Base-by-base conservation (phyloP, 1,140 invertebrate species). In the Calycopis cecrops region DNA sequence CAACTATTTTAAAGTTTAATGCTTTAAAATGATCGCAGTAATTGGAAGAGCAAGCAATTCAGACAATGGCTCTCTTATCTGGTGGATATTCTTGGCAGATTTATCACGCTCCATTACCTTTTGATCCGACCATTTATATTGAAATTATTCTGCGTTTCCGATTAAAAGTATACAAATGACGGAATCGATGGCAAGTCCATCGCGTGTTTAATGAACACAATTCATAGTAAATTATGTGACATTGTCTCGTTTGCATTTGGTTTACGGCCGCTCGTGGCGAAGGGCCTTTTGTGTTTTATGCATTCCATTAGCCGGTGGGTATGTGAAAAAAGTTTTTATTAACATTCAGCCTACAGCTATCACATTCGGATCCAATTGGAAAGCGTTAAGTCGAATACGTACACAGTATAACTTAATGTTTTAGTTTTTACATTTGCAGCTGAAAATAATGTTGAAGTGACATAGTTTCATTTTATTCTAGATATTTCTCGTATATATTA, bases 191-290 rank as follows among this genome's bases (percentile, higher is more conserved):
- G 66, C 57, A 65, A 49, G 64, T 62, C 37, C 62, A 55, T 75
- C 59, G 80, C 80, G 80, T 84, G 80, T 65, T 66, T 69, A 72
- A 76, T 67, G 63, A 68, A 61, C 65, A 81, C 76, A 76, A 78
- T 64, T 84, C 75, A 84, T 72, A 58, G 54, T 76, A 74, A 79
- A 62, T 75, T 74, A 78, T 78, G 69, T 67, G 73, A 72, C 62
- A 73, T 76, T 70, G 72, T 79, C 71, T 73, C 71, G 66, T 78
- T 79, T 51, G 63, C 62, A 54, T 66, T 75, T 76, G 71, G 75
- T 80, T 79, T 80, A 80, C 73, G 63, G 69, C 59, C 57, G 48
- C 75, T 73, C 71, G 69, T 76, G 73, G 72, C 28, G 52, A 21
- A 37, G 38, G 42, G 38, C 52, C 38, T 53, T 53, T 38, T 52